Evolutionary conservation across 2,888 invertebrate genomes (phyloP).

Genomic region (Hypolimnas misippus): DNA sequence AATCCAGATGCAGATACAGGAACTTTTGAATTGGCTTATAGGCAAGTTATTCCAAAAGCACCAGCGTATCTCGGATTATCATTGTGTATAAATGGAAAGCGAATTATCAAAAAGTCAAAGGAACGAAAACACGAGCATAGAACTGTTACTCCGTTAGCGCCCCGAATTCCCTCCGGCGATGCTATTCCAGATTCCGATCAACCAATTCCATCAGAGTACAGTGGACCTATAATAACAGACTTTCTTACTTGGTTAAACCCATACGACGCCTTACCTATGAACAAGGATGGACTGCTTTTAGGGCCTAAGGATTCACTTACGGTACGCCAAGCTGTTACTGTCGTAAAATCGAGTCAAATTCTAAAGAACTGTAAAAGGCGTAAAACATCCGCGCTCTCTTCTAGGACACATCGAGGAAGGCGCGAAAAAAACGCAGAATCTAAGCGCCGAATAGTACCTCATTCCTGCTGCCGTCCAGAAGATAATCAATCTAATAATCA

Average conservation of each 20-base stretch:
- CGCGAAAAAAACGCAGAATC: conserved; percentile 74
- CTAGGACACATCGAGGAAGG: conserved; percentile 76
- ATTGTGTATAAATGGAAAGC: conserved; percentile 87
- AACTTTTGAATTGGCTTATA: conserved; percentile 91
- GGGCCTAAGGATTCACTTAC: conserved; percentile 67
- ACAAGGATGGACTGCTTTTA: conserved; percentile 68
- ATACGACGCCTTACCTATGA: conserved; percentile 67
- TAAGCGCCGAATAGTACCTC: conserved; percentile 71
- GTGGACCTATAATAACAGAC: conserved; percentile 87
- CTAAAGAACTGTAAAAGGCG: conserved; percentile 75
- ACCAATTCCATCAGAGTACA: conserved; percentile 78
- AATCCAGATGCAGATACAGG: conserved; percentile 91
- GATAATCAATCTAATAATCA: conserved; percentile 55
- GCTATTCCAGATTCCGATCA: conserved; percentile 55
- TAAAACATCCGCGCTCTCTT: conserved; percentile 79
- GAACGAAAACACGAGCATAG: conserved; percentile 71
- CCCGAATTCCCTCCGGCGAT: conserved; percentile 62
- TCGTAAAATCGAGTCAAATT: conserved; percentile 72
- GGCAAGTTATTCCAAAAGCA: conserved; percentile 89
- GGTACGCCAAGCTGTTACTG: conserved; percentile 80
- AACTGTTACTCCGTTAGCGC: conserved; percentile 57
- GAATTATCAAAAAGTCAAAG: conserved; percentile 79
- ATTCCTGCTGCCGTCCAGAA: conserved; percentile 73
- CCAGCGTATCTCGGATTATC: conserved; percentile 92
- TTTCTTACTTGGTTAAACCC: conserved; percentile 87